Evolutionary conservation across 1,140 invertebrate species (phyloP), one percentile per base, ranked within the genome.

Genomic region (Cydia splendana): DNA sequence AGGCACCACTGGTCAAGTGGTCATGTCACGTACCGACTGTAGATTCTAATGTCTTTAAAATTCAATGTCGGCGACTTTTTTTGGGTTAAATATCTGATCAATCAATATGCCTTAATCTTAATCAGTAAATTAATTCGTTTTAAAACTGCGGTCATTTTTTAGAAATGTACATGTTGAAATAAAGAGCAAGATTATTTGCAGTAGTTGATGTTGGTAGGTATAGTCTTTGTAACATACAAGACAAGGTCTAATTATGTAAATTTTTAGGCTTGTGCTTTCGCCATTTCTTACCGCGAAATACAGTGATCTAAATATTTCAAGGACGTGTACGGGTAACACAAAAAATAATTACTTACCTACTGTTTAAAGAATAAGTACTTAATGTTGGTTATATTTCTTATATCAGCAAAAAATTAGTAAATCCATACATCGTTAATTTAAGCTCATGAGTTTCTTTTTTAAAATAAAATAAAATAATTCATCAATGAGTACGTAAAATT

Each of bases 31-130:
- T 12, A 24, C 1, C 1, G 0, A 62, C 10, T 24, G 57, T 62
- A 24, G n/a, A 34, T 30, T 69, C 28, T 69, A 67, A 69, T 71
- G 67, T 38, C 30, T 38, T 71, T 34, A 9, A 38, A 69, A 34
- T 69, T 71, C 67, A 71, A 71, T 71, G 67, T 71, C 34, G 34
- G n/a, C 67, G 45, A 71, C 28, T 71, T 71, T 71, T 38, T 45
- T 71, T 71, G 24, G n/a, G 67, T 71, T 62, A 42, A 38, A 18
- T 38, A 38, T 38, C 67, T 24, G 57, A 62, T 62, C 57, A 24
- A 62, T 62, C 57, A 62, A 62, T 57, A 24, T 62, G 57, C 9
- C 57, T 62, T 10, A 62, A 62, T 62, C 57, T 62, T 24, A 62
- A 62, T 20, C n/a, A 62, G 57, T 24, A 62, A 62, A 62, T 24